phyloP scores from a whole-genome alignment of 2,888 invertebrate genomes.

The Lamproptera curius region DNA sequence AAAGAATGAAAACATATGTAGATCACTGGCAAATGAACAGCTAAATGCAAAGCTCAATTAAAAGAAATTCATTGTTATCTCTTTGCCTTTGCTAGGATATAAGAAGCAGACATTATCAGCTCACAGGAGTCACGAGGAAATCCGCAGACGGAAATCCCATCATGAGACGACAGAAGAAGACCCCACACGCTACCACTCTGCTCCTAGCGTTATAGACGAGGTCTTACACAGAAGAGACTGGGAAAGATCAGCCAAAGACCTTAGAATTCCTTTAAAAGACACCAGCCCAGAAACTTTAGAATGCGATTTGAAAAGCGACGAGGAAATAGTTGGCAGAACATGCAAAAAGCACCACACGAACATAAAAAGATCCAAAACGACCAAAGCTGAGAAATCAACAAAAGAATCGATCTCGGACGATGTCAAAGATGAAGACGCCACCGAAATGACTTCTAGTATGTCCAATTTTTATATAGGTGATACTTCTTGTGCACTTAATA shows the following conservation, averaged over 20 bases:
- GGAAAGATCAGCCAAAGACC: slow-evolving; percentile 57
- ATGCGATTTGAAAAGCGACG: slow-evolving; percentile 31
- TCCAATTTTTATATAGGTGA: slow-evolving; percentile 60
- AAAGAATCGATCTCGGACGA: slow-evolving; percentile 43
- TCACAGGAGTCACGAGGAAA: slow-evolving; percentile 65
- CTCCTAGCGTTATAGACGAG: slow-evolving; percentile 66
- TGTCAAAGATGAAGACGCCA: slow-evolving; percentile 56
- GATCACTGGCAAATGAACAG: too few species aligned
- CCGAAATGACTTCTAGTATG: slow-evolving; percentile 32
- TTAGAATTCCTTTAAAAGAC: slow-evolving; percentile 48
- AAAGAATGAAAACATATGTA: too few species aligned
- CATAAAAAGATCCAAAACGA: slow-evolving; percentile 55
- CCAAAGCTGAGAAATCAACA: slow-evolving; percentile 22
- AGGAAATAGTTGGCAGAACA: slow-evolving; percentile 31
- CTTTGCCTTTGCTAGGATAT: too few species aligned
- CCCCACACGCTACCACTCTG: slow-evolving; percentile 60
- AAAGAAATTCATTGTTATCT: too few species aligned
- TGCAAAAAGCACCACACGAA: slow-evolving; percentile 67
- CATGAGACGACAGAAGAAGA: slow-evolving; percentile 36
- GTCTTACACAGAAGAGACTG: slow-evolving; percentile 64
- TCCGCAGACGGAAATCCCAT: slow-evolving; percentile 46
- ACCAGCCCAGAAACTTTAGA: slow-evolving; percentile 31
- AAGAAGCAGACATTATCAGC: slow-evolving; percentile 50
- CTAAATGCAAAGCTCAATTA: too few species aligned
- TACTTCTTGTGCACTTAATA: slow-evolving; percentile 25